These are phyloP conservation scores for Theretra japonica DNA, from an alignment of 2,888 invertebrate species.

Conservation along the genomic window DNA sequence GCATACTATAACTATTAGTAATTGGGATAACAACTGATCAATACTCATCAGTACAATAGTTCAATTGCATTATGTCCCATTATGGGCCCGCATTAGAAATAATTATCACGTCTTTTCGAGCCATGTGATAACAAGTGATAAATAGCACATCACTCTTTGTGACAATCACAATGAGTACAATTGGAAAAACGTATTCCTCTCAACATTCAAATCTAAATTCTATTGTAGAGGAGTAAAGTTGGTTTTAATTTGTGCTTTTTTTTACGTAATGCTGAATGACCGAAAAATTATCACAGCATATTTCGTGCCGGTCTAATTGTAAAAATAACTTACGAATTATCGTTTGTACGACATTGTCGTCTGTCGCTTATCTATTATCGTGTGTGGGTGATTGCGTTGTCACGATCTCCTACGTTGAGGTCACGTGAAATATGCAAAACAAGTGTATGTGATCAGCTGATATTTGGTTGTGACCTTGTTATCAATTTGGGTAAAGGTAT, in stretches of 20 bases:
- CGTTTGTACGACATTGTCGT: constrained; percentile 57
- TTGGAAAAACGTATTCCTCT: constrained; percentile 2
- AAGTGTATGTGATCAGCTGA: not conserved
- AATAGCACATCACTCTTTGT: constrained; percentile 61
- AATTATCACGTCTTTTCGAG: constrained; percentile 41
- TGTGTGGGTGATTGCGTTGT: constrained; percentile 47
- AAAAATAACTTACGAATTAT: constrained; percentile 52
- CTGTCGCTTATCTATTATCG: constrained; percentile 57
- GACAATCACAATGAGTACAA: constrained; percentile 58
- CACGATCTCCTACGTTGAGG: constrained; percentile 56
- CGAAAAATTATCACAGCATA: constrained; percentile 51
- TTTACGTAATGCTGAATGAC: constrained; percentile 45
- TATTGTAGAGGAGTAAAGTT: constrained; percentile 11
- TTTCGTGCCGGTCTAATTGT: constrained; percentile 60
- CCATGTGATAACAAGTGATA: constrained; percentile 48
- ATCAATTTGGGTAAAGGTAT: no score
- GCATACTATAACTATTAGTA: constrained; percentile 1
- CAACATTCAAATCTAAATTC: constrained; percentile 1
- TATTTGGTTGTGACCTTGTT: no score
- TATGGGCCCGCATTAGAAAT: constrained; percentile 48
- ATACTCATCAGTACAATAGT: constrained; percentile 43
- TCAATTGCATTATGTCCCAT: constrained; percentile 45
- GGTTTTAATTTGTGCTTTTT: constrained; percentile 6
- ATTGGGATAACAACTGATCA: constrained; percentile 8
- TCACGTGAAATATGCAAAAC: constrained; percentile 37